A percentile compares a stretch with the other conserved stretches of the same genome.
Evolutionary conservation across 30 jellyfish, hydroid and myxozoan species (phyloP).

Genomic region (Turritopsis rubra): DNA sequence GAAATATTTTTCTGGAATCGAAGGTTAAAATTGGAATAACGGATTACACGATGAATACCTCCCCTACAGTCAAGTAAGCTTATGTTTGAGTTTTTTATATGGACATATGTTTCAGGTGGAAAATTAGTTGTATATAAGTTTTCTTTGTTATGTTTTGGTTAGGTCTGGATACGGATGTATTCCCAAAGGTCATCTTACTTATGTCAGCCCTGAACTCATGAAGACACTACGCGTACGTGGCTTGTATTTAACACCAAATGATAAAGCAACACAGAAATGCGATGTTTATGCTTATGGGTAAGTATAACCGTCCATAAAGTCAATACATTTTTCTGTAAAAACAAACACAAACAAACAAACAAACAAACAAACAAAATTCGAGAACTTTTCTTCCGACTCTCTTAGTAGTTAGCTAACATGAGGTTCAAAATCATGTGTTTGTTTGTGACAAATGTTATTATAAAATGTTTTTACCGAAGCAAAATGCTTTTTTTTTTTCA

Average conservation of each 20-base stretch:
- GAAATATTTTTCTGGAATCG: conserved; percentile 66
- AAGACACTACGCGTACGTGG: conserved; percentile 34
- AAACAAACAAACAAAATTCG: too few species aligned
- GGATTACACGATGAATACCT: conserved; percentile 42
- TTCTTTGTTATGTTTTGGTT: neutral
- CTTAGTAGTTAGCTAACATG: too few species aligned
- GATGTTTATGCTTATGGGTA: conserved; percentile 81
- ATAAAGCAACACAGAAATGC: conserved; percentile 31
- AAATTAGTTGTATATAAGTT: neutral
- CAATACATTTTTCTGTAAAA: neutral
- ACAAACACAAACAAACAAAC: too few species aligned
- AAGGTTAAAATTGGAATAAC: conserved; percentile 72
- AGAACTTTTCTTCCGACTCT: neutral
- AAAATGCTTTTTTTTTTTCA: too few species aligned
- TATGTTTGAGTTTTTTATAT: neutral
- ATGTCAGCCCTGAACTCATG: conserved; percentile 62
- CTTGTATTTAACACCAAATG: conserved; percentile 20
- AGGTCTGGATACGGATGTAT: conserved; percentile 33
- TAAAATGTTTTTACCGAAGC: too few species aligned
- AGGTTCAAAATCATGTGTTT: too few species aligned
- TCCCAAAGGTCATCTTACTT: conserved; percentile 65
- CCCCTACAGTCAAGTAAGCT: conserved; percentile 57
- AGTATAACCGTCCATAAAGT: neutral
- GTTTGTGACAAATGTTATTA: too few species aligned
- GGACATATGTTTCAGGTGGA: neutral